Base-by-base conservation (phyloP, 1,140 invertebrate genomes). In the Aphidius ervi region DNA sequence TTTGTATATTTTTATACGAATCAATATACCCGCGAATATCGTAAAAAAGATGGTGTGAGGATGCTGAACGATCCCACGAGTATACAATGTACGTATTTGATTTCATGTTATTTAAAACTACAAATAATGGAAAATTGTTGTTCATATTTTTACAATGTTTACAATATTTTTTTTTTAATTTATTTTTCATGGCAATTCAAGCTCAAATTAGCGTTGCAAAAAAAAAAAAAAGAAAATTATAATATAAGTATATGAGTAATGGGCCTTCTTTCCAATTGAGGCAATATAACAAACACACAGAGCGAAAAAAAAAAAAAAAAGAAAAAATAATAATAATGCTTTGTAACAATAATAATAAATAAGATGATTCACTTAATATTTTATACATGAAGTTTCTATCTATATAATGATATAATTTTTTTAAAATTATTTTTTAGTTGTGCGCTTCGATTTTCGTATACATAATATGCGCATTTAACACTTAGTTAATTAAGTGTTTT, bases 231-330 rank as follows among this genome's bases (percentile, higher is more conserved):
- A 52, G 7, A 48, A n/a, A 10, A 52, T 37, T 52, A 52, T 1
- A 39, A 52, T 48, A 10, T 52, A 52, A 52, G 48, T 59, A 47
- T 59, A 52, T 20, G n/a, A 43, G 61, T 50, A 62, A 55, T 46
- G 47, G 47, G n/a, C 56, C 60, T 60, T 58, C 57, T 62, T 54
- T 62, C 59, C 63, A 53, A 62, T 65, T 65, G 54, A 61, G 68
- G 69, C 70, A 64, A 73, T 69, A 74, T 67, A 69, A 74, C 65
- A 73, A 71, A 66, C 68, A 71, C 67, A 73, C 66, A 67, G 58
- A 31, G 23, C 23, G 23, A 31, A 63, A 63, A 63, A 49, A 59
- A 61, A 31, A 40, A 54, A 46, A 59, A 64, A 54, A 53, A 41
- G 5, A 10, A 43, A 41, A 41, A 54, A 42, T 54, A 41, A 42